A percentile compares a stretch with the other conserved stretches of the same genome.
These are phyloP conservation scores for Hydra vulgaris DNA, from an alignment of 30 jellyfish, hydroid and myxozoan genomes.

Conservation along the genomic window DNA sequence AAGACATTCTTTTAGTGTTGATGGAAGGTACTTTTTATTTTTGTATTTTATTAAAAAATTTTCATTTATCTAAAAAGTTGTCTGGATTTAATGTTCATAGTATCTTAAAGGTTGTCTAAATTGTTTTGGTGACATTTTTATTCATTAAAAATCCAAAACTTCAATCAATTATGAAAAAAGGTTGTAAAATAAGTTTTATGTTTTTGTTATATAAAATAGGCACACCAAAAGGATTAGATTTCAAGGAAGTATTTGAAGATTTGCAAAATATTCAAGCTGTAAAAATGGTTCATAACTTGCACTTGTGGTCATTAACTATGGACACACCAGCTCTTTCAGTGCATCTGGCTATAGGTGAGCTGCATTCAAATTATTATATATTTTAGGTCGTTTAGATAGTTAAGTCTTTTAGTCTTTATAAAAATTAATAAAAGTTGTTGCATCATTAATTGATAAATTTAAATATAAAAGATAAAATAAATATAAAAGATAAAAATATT, in stretches of 20 bases:
- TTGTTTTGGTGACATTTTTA: too few relatives aligned
- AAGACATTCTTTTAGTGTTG: conserved; percentile 63
- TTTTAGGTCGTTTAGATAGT: too few relatives aligned
- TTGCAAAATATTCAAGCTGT: conserved; percentile 67
- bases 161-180: too few relatives aligned
- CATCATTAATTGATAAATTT: too few relatives aligned
- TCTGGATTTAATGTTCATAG: background rate
- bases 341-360: conserved; percentile 81
- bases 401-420: too few relatives aligned
- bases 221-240: conserved; percentile 94
- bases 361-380: too few relatives aligned
- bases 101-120: too few relatives aligned
- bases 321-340: conserved; percentile 96
- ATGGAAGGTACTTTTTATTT: conserved; percentile 74
- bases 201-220: conserved; percentile 30
- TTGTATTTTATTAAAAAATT: background rate
- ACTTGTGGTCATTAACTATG: conserved; percentile 91
- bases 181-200: conserved; percentile 63
- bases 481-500: too few relatives aligned
- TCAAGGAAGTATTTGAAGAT: conserved; percentile 72
- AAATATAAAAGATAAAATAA: too few relatives aligned
- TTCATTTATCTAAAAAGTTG: background rate
- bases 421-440: too few relatives aligned
- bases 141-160: too few relatives aligned
- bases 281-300: conserved; percentile 81